Evolutionary conservation across 2,797 vertebrate genomes (phyloP).

Genomic region (Euphonia xanthogaster): DNA sequence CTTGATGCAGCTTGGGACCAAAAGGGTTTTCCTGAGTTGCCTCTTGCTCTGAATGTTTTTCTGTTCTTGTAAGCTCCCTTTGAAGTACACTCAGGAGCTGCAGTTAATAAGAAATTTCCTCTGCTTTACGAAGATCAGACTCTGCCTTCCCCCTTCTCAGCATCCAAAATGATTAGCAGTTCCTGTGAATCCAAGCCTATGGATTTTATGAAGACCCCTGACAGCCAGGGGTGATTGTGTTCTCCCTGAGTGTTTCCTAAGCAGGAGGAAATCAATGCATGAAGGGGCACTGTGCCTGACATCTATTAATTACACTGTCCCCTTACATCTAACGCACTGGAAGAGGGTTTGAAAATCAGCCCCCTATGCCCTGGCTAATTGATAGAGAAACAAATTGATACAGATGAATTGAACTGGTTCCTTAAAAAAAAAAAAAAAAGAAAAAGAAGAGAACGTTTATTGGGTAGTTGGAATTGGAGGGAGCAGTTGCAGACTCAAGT

Average conservation of each 20-base stretch:
- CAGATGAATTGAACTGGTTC: not conserved
- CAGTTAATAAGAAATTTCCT: not conserved
- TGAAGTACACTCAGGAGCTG: not conserved
- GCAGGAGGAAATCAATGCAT: constrained; percentile 2
- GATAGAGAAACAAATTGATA: not conserved
- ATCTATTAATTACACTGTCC: constrained; percentile 32
- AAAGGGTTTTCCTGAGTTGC: not conserved
- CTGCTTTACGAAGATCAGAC: not conserved
- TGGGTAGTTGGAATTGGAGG: not conserved
- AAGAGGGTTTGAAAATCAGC: not conserved
- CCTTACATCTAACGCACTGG: not conserved
- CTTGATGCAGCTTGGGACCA: not conserved
- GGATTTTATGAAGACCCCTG: constrained; percentile 19
- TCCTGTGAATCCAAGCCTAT: constrained; percentile 11
- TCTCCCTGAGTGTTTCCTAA: not conserved
- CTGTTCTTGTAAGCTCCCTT: not conserved
- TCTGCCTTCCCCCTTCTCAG: not conserved
- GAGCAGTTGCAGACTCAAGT: not conserved
- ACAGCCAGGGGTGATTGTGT: not conserved
- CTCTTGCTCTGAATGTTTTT: not conserved
- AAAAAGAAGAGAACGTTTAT: not conserved
- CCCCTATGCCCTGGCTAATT: not conserved
- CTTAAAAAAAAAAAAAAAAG: no score
- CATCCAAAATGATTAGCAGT: not conserved
- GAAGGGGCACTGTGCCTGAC: not conserved